These are phyloP conservation scores for Prosapia bicincta DNA, from an alignment of 2,888 invertebrate species.

Conservation along the genomic window DNA sequence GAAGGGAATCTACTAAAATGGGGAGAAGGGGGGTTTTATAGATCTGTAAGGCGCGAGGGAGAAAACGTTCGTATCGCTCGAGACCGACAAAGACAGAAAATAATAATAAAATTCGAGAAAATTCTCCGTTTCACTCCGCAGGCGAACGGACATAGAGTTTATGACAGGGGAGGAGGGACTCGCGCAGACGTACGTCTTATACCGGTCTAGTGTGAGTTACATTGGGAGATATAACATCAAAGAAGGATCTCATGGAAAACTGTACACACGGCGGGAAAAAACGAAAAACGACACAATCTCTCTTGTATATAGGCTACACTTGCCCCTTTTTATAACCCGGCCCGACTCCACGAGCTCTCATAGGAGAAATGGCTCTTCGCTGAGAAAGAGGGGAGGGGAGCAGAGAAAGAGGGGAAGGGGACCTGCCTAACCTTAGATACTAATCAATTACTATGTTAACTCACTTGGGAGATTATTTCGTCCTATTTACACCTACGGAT, in stretches of 20 bases:
- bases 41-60: constrained; percentile 23
- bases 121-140: constrained; percentile 22
- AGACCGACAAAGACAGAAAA: constrained; percentile 29
- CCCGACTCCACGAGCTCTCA: constrained; percentile 22
- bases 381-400: constrained; percentile 39
- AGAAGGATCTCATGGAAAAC: constrained; percentile 2
- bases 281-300: constrained; percentile 19
- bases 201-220: constrained; percentile 7
- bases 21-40: constrained; percentile 23
- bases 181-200: constrained; percentile 28
- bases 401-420: constrained; percentile 36
- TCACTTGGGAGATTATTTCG: not conserved
- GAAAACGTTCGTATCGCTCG: constrained; percentile 10
- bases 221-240: constrained; percentile 1
- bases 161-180: constrained; percentile 16
- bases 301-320: constrained; percentile 11
- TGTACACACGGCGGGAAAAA: constrained; percentile 25
- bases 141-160: constrained; percentile 20
- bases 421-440: constrained; percentile 18
- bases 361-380: constrained; percentile 30
- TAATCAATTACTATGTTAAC: constrained; percentile 26
- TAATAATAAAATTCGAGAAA: constrained; percentile 31
- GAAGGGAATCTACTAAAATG: constrained; percentile 19
- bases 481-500: not conserved
- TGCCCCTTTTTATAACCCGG: constrained; percentile 28